Conservation (phyloP, 2,888 invertebrate genomes). For the Dione vanillae region DNA sequence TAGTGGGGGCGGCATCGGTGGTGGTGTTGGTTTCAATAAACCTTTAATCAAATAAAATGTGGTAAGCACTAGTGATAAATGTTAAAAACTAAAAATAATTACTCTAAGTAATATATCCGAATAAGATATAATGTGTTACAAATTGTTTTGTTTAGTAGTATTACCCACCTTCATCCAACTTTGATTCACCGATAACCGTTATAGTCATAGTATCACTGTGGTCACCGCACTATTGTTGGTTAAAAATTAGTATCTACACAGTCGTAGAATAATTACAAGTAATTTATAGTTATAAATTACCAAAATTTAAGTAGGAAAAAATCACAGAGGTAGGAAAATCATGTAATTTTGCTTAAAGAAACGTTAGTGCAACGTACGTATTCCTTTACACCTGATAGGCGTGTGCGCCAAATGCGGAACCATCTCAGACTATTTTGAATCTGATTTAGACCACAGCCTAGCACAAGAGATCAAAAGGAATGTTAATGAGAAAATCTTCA, state of each 20-base stretch:
- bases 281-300: background rate
- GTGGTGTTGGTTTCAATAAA: conserved; percentile 79
- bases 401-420: conserved; percentile 75
- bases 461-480: conserved; percentile 77
- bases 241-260: background rate
- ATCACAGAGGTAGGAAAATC: no score
- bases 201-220: conserved; percentile 2
- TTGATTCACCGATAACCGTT: conserved; percentile 31
- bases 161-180: conserved; percentile 51
- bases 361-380: conserved; percentile 22
- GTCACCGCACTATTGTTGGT: background rate
- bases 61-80: background rate
- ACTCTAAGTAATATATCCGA: background rate
- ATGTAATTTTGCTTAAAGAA: background rate
- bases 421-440: conserved; percentile 73
- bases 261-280: background rate
- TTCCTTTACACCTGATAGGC: conserved; percentile 74
- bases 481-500: conserved; percentile 44
- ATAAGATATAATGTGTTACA: background rate
- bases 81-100: background rate
- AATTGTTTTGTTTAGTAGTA: background rate
- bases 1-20: conserved; percentile 89
- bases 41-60: conserved; percentile 57
- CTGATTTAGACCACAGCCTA: conserved; percentile 77
- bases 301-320: background rate